These are phyloP conservation scores for Halisarca cf. caerulea DNA, from an alignment of 37 sponge, comb jelly and placozoan genomes.

Conservation along the genomic window DNA sequence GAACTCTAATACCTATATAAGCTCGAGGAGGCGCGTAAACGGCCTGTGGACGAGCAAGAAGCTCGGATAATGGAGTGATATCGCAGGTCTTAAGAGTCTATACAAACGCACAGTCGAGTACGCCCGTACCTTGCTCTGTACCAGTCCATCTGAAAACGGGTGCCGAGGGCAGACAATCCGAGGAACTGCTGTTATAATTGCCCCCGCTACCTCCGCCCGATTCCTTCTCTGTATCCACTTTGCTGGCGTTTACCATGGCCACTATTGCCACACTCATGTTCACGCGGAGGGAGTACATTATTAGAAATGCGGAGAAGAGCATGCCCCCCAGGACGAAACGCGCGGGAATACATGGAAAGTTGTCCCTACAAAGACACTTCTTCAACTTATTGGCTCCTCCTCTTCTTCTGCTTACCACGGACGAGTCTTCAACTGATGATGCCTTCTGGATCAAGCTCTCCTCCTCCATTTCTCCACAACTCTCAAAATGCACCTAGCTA, in stretches of 20 bases:
- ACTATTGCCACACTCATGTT: slow-evolving; percentile 92
- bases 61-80: too few relatives aligned
- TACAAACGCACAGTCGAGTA: too few relatives aligned
- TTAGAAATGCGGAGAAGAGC: slow-evolving; percentile 68
- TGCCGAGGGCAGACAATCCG: background rate
- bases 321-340: slow-evolving; percentile 75
- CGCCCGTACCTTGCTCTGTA: background rate
- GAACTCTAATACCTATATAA: too few relatives aligned
- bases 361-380: slow-evolving; percentile 18
- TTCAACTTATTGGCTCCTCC: background rate
- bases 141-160: background rate
- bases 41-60: too few relatives aligned
- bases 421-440: too few relatives aligned
- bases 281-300: slow-evolving; percentile 86
- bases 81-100: too few relatives aligned
- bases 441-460: too few relatives aligned
- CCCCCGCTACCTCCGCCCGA: background rate
- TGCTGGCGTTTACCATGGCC: slow-evolving; percentile 71
- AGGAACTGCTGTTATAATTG: background rate
- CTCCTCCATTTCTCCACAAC: too few relatives aligned
- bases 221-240: background rate
- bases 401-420: too few relatives aligned
- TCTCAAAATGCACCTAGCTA: too few relatives aligned
- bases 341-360: slow-evolving; percentile 63
- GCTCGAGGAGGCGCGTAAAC: too few relatives aligned